phyloP scores from a whole-genome alignment of 2,888 invertebrate genomes.

The Dichetophora obliterata region DNA sequence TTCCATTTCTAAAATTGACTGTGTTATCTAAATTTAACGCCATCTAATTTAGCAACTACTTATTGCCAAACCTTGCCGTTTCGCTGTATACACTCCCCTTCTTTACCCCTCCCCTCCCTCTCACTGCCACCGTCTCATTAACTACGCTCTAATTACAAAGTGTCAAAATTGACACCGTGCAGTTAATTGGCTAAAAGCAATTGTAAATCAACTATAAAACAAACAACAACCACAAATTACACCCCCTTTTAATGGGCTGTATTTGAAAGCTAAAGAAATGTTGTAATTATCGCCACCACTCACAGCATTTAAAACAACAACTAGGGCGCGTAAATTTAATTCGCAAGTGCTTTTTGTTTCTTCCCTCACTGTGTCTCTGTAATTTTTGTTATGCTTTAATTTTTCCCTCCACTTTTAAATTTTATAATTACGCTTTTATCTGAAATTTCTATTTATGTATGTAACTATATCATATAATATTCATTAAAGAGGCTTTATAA shows the following conservation, averaged over 20 bases:
- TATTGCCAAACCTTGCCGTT: background rate
- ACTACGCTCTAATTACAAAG: slow-evolving; percentile 11
- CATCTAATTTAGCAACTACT: background rate
- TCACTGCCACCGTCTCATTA: background rate
- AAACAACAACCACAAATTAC: slow-evolving; percentile 15
- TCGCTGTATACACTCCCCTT: background rate
- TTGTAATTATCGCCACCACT: background rate
- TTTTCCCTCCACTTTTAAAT: background rate
- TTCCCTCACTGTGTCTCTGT: background rate
- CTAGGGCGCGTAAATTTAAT: slow-evolving; percentile 1
- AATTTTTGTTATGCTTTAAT: background rate
- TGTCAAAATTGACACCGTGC: slow-evolving; percentile 2
- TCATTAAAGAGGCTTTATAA: background rate
- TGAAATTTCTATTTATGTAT: background rate
- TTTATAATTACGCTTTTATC: background rate
- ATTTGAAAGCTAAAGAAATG: background rate
- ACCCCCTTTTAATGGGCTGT: background rate
- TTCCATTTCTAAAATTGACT: background rate
- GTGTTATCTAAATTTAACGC: background rate
- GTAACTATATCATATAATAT: no score
- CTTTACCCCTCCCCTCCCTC: background rate
- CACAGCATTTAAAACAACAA: background rate
- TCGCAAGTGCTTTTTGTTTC: background rate
- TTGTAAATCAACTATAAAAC: slow-evolving; percentile 1
- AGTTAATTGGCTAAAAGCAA: slow-evolving; percentile 24